Evolutionary conservation across 2,888 invertebrate genomes (phyloP), one percentile per base, ranked within the genome.

Genomic region (Plemyria rubiginata): DNA sequence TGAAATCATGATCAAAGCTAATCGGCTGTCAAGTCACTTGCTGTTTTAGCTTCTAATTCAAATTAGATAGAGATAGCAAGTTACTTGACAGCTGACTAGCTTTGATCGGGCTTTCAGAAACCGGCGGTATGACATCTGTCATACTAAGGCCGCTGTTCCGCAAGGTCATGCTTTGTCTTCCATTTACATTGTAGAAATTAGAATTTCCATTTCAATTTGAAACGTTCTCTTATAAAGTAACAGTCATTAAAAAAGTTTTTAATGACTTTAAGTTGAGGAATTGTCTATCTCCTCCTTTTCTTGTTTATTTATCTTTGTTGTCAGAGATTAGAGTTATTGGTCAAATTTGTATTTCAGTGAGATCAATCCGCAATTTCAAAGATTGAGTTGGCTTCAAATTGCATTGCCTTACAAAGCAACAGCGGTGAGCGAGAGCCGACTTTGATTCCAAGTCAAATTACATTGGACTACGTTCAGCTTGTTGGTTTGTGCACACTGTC

Each of bases 121-220:
- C n/a, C n/a, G n/a, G n/a, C n/a, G n/a, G n/a, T n/a, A 32, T 32
- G 6, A 0, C n/a, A n/a, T 32, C 32, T 7, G 6, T 32, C 8
- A 32, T 32, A 8, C 7, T 32, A 32, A 5, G 32, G 32, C 32
- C 32, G 32, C 6, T 32, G 3, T 0, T 32, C 7, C 32, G 6
- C 32, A 0, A 7, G 7, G 29, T 29, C 29, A 6, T 32, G 32
- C 6, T 32, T 32, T 32, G 32, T 5, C 32, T 32, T 6, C 32
- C 32, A 32, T 32, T 32, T 1, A 32, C 32, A 32, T 32, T 22
- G 6, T 43, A 8, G 32, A 29, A 49, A 57, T 48, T 22, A 40
- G 12, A 56, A 56, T 50, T 49, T 49, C 29, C 49, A 49, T 54
- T 54, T 49, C 50, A 45, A 60, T 45, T 60, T 51, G 12, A 45